Conservation (phyloP, 2,113 vertebrate species). For the Gila orcuttii region DNA sequence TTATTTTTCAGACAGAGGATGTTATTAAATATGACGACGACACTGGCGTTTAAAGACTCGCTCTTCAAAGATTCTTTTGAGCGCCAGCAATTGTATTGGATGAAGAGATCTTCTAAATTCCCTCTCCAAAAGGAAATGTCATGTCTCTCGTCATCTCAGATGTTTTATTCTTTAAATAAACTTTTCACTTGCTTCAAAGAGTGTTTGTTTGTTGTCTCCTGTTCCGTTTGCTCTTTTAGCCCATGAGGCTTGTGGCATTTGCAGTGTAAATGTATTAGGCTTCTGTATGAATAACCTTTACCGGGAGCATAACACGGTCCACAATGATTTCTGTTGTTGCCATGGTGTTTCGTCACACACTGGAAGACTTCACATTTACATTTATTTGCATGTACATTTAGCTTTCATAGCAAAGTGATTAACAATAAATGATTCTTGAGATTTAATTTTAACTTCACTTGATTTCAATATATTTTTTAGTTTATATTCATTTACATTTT, state of each 20-base stretch:
- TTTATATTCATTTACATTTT: too few species aligned
- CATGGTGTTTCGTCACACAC: not conserved
- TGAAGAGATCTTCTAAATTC: not conserved
- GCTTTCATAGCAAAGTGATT: not conserved
- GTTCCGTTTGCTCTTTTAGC: constrained; percentile 4
- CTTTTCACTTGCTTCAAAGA: constrained; percentile 13
- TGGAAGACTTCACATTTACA: not conserved
- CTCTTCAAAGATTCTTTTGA: constrained; percentile 13
- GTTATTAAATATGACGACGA: constrained; percentile 27
- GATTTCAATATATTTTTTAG: not conserved
- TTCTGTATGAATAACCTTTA: constrained; percentile 32
- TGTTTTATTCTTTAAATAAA: constrained; percentile 2
- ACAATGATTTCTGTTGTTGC: constrained; percentile 15
- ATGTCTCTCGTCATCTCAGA: not conserved
- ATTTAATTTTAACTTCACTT: not conserved
- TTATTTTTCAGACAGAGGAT: constrained; percentile 39
- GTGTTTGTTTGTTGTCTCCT: not conserved
- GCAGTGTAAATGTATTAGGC: constrained; percentile 14
- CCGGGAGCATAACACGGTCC: not conserved
- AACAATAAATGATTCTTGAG: not conserved
- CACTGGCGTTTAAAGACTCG: constrained; percentile 20
- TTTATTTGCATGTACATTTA: too few species aligned
- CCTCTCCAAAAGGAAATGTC: constrained; percentile 16
- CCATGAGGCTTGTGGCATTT: constrained; percentile 24
- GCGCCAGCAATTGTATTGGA: not conserved